These are phyloP conservation scores for Eurois occulta DNA, from an alignment of 2,888 invertebrate species.

Conservation along the genomic window DNA sequence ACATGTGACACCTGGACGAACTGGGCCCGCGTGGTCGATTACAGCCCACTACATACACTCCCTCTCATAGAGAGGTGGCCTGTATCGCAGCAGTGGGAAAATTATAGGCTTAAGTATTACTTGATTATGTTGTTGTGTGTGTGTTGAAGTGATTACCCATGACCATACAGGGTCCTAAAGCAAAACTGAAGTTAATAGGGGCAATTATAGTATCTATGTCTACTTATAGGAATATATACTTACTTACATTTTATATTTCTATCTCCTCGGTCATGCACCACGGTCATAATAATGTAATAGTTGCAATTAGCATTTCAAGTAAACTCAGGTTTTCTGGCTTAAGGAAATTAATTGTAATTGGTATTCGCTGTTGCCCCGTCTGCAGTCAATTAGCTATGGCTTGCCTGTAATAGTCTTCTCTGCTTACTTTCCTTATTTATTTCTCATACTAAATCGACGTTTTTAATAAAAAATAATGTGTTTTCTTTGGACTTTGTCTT, in stretches of 20 bases:
- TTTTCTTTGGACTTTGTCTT: background rate
- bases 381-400: slow-evolving; percentile 5
- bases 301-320: slow-evolving; percentile 41
- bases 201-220: slow-evolving; percentile 1
- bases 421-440: background rate
- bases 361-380: slow-evolving; percentile 13
- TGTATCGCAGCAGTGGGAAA: background rate
- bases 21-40: background rate
- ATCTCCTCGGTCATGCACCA: slow-evolving; percentile 4
- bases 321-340: slow-evolving; percentile 17
- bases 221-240: too few species aligned
- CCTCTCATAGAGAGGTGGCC: background rate
- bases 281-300: slow-evolving; percentile 19
- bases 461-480: too few species aligned
- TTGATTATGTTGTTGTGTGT: too few species aligned
- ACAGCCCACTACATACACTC: background rate
- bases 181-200: slow-evolving; percentile 3
- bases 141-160: background rate
- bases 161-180: background rate
- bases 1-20: background rate
- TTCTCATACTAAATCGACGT: background rate
- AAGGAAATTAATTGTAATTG: slow-evolving; percentile 40
- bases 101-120: background rate
- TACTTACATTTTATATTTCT: slow-evolving; percentile 8
- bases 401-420: slow-evolving; percentile 6